Evolutionary conservation across 1,140 invertebrate genomes (phyloP), one percentile per base, ranked within the genome.

Genomic region (Lepidurus packardi): DNA sequence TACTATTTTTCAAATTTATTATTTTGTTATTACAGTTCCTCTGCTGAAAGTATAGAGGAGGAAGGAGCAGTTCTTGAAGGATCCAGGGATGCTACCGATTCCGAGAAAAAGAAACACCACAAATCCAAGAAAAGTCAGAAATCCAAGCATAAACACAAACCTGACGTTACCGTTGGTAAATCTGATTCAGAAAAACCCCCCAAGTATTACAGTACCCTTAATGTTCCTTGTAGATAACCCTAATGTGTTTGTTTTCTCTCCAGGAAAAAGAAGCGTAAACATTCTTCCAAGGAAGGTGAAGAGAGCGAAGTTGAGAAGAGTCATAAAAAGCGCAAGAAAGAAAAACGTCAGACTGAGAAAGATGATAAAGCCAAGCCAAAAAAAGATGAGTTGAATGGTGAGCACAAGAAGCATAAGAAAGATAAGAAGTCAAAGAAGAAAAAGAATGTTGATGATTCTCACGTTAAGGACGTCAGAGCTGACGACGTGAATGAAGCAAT

Each of bases 81-180:
- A 6, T 9, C 53, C 53, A 65, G 53, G 8, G 9, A 21, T n/a
- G 7, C 53, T 65, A 65, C 16, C 7, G 53, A 65, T 21, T 13
- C 13, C 53, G 53, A 65, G 16, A 78, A 74, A 16, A 43, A 75
- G 24, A 78, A 78, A 43, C n/a, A 43, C 11, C 65, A 44, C n/a
- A 78, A 78, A 45, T 74, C 43, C 42, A 78, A 78, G 78, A 78
- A 75, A 25, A 74, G 42, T 6, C 78, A 78, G 4, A 78, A 78
- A 24, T 43, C 74, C 73, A 78, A 78, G 44, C 25, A 43, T 76
- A 76, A 76, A 42, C 41, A 44, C 24, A 78, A 78, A 74, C 74
- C 75, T 41, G 78, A 78, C 7, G 78, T 77, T 77, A 24, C 7
- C 16, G 76, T 34, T 75, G 4, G 8, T 77, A 43, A 77, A 21